These are phyloP conservation scores for Xenentodon cancila DNA, from an alignment of 2,797 vertebrate genomes.

Conservation along the genomic window DNA sequence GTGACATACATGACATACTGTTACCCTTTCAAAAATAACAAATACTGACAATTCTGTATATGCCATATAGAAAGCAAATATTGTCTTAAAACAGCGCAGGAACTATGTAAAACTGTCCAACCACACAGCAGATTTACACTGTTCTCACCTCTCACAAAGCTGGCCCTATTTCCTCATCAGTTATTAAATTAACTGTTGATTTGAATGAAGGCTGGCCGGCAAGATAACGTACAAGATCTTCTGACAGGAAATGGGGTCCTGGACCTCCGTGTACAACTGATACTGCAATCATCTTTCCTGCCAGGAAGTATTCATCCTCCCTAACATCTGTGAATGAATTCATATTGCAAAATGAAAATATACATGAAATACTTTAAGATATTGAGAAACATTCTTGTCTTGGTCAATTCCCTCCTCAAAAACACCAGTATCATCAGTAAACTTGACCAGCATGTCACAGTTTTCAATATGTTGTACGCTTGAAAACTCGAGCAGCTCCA, in stretches of 20 bases:
- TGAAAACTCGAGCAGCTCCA: conserved; percentile 54
- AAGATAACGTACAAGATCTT: no score
- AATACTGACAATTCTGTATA: neutral
- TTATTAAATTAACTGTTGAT: no score
- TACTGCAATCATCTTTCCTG: no score
- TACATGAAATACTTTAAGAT: no score
- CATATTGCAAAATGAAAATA: no score
- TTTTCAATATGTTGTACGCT: conserved; percentile 35
- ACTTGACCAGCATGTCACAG: conserved; percentile 49
- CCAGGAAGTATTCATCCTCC: no score
- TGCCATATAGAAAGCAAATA: neutral
- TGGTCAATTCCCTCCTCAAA: conserved; percentile 46
- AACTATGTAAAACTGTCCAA: neutral
- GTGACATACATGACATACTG: neutral
- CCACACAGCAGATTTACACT: neutral
- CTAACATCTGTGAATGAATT: no score
- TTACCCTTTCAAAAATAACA: neutral
- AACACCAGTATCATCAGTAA: conserved; percentile 50
- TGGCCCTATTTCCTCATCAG: no score
- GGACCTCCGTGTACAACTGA: no score
- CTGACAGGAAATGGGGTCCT: no score
- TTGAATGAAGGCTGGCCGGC: no score
- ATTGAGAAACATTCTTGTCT: no score
- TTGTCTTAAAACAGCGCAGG: neutral
- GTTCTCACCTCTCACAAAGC: conserved; percentile 30